phyloP scores from a whole-genome alignment of 1,140 invertebrate genomes.

The Helicoverpa armigera region DNA sequence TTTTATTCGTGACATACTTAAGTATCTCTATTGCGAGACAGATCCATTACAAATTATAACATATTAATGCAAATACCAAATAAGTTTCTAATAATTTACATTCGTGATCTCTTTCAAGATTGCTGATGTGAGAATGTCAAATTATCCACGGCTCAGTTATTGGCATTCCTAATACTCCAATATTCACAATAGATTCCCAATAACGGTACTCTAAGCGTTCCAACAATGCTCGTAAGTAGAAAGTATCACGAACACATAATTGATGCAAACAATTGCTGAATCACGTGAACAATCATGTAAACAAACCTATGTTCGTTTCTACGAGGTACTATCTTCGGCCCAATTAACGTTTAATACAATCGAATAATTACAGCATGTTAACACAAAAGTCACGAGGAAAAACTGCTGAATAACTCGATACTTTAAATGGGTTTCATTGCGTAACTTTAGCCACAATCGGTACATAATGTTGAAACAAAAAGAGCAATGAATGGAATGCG shows the following conservation, averaged over 20 bases:
- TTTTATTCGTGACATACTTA: not conserved
- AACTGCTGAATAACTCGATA: conserved; percentile 1
- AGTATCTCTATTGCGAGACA: not conserved
- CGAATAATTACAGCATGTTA: conserved; percentile 48
- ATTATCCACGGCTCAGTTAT: not conserved
- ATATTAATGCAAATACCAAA: no score
- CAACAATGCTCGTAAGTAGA: conserved; percentile 44
- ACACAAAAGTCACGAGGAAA: conserved; percentile 42
- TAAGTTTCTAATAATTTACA: no score
- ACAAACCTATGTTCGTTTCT: conserved; percentile 26
- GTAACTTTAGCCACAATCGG: not conserved
- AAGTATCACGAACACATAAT: conserved; percentile 48
- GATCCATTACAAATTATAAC: no score
- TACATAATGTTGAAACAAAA: conserved; percentile 7
- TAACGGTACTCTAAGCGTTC: conserved; percentile 41
- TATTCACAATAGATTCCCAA: conserved; percentile 35
- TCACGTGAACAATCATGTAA: conserved; percentile 37
- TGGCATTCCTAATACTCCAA: conserved; percentile 27
- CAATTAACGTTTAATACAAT: conserved; percentile 41
- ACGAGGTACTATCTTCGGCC: conserved; percentile 12
- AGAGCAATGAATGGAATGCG: conserved; percentile 24
- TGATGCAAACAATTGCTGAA: conserved; percentile 40
- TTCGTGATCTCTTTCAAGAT: no score
- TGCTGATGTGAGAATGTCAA: not conserved
- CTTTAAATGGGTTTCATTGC: not conserved